These are phyloP conservation scores for Branchipolynoe longqiensis DNA, from an alignment of 2,888 invertebrate species.

Conservation along the genomic window DNA sequence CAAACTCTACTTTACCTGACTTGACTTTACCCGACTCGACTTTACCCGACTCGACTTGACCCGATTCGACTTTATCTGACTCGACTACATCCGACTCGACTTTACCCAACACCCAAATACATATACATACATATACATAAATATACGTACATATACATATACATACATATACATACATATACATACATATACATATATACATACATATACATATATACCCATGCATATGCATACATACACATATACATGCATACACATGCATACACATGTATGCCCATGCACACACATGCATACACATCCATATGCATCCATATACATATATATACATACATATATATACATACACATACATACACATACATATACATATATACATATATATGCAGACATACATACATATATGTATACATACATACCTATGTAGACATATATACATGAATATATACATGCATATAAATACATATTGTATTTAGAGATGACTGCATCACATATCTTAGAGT, in stretches of 20 bases:
- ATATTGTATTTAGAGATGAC: no score
- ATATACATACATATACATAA: background rate
- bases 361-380: constrained; percentile 33
- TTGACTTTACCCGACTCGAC: no score
- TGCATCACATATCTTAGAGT: no score
- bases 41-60: no score
- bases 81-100: no score
- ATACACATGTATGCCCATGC: background rate
- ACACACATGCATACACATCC: background rate
- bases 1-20: no score
- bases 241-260: background rate
- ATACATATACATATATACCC: background rate
- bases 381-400: no score
- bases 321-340: constrained; percentile 48
- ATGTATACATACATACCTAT: constrained; percentile 11
- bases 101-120: background rate
- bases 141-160: background rate
- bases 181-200: background rate
- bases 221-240: background rate
- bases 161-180: background rate
- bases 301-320: background rate
- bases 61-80: no score
- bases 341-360: constrained; percentile 50
- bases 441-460: constrained; percentile 27
- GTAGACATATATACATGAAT: constrained; percentile 19